Conservation (phyloP, 2,888 invertebrate species). For the Reticulitermes lucifugus region DNA sequence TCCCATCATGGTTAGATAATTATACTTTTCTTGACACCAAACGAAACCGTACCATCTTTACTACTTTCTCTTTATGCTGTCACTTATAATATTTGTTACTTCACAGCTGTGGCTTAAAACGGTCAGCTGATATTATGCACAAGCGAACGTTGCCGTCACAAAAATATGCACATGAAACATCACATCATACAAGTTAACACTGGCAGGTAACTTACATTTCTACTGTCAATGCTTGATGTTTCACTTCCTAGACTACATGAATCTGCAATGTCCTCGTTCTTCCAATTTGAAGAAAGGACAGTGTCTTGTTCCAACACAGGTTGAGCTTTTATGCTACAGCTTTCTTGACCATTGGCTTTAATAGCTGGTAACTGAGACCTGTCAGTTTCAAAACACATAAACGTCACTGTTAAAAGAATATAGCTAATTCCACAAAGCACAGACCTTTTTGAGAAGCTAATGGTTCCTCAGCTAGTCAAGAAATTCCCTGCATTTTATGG, state of each 20-base stretch:
- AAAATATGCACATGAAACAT: neutral
- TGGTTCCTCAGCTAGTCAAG: too few relatives aligned
- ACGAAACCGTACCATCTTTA: too few relatives aligned
- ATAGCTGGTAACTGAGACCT: constrained; percentile 7
- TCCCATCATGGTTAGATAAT: too few relatives aligned
- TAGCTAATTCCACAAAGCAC: too few relatives aligned
- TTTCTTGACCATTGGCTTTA: constrained; percentile 4
- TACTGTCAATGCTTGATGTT: neutral
- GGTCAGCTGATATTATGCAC: neutral
- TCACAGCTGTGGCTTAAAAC: too few relatives aligned
- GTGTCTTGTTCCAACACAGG: neutral
- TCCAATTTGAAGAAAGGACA: neutral
- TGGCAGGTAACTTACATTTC: neutral
- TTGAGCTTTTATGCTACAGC: neutral
- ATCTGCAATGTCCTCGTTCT: neutral
- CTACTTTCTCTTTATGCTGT: too few relatives aligned
- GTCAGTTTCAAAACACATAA: neutral
- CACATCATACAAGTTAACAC: neutral
- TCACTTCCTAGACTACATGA: neutral
- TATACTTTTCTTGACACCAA: too few relatives aligned
- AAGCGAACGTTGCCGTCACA: neutral
- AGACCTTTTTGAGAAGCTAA: too few relatives aligned
- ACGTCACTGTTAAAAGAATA: neutral
- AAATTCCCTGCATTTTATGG: too few relatives aligned
- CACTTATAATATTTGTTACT: too few relatives aligned